These are phyloP conservation scores for Standfussiana lucernea DNA, from an alignment of 2,888 invertebrate species.

Conservation along the genomic window DNA sequence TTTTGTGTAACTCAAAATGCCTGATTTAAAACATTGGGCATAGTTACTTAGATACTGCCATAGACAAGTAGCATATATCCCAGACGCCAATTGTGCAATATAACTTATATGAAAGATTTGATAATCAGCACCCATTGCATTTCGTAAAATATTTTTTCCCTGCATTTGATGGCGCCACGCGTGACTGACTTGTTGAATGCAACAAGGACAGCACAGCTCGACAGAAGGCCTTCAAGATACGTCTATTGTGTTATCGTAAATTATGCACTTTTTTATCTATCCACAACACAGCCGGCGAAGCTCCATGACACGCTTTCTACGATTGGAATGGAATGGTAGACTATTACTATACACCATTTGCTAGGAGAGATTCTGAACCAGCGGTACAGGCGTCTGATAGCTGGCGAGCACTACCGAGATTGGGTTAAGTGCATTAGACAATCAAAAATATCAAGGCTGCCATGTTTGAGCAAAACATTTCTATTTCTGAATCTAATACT, in stretches of 20 bases:
- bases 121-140: constrained; percentile 42
- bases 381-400: constrained; percentile 42
- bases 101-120: constrained; percentile 11
- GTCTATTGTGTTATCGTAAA: constrained; percentile 81
- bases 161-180: constrained; percentile 66
- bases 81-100: constrained; percentile 6
- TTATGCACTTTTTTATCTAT: constrained; percentile 82
- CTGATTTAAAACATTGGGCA: not conserved
- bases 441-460: constrained; percentile 35
- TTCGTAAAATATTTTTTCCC: constrained; percentile 58
- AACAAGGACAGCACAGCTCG: constrained; percentile 75
- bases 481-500: constrained; percentile 2
- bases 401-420: constrained; percentile 50
- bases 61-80: not conserved
- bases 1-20: not conserved
- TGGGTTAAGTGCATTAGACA: constrained; percentile 46
- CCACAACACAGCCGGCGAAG: constrained; percentile 74
- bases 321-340: constrained; percentile 70
- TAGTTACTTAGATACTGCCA: not conserved
- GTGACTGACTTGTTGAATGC: constrained; percentile 72
- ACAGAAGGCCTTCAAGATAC: constrained; percentile 78
- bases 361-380: constrained; percentile 52
- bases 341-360: constrained; percentile 61
- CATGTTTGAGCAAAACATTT: constrained; percentile 18
- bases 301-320: constrained; percentile 86